phyloP scores from a whole-genome alignment of 2,888 invertebrate genomes.

The Monochamus alternatus region DNA sequence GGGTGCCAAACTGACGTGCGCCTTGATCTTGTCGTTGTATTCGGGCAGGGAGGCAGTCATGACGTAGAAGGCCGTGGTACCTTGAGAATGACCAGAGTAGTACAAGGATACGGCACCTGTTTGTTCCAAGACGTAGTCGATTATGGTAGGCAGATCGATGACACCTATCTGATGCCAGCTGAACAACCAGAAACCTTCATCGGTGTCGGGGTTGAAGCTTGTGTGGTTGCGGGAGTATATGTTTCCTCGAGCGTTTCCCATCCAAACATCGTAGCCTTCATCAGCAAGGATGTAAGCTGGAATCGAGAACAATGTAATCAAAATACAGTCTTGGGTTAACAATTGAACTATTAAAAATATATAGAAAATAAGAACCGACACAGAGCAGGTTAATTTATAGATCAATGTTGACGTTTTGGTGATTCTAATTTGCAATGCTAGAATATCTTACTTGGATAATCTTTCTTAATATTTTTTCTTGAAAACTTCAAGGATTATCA shows the following conservation, averaged over 20 bases:
- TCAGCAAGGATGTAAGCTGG: constrained; percentile 59
- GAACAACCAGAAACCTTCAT: constrained; percentile 68
- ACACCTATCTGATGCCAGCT: constrained; percentile 90
- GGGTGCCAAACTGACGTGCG: constrained; percentile 81
- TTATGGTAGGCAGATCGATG: constrained; percentile 86
- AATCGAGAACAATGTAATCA: neutral
- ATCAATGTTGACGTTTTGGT: too few relatives aligned
- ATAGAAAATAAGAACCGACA: too few relatives aligned
- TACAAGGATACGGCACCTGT: constrained; percentile 78
- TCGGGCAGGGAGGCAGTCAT: constrained; percentile 78
- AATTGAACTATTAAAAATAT: too few relatives aligned
- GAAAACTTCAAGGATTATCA: too few relatives aligned
- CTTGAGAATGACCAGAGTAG: constrained; percentile 89
- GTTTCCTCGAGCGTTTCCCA: constrained; percentile 62
- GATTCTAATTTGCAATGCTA: too few relatives aligned
- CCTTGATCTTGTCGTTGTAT: constrained; percentile 79
- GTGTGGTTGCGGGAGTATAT: constrained; percentile 56
- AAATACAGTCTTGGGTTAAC: too few relatives aligned
- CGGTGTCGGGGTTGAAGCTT: constrained; percentile 51
- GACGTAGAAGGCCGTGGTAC: constrained; percentile 80
- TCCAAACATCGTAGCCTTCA: constrained; percentile 64
- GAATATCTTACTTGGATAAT: too few relatives aligned
- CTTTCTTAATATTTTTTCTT: too few relatives aligned
- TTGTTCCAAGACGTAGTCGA: constrained; percentile 79
- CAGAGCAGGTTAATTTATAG: too few relatives aligned